phyloP scores from a whole-genome alignment of 2,888 invertebrate species.

The Taphrorychus bicolor region DNA sequence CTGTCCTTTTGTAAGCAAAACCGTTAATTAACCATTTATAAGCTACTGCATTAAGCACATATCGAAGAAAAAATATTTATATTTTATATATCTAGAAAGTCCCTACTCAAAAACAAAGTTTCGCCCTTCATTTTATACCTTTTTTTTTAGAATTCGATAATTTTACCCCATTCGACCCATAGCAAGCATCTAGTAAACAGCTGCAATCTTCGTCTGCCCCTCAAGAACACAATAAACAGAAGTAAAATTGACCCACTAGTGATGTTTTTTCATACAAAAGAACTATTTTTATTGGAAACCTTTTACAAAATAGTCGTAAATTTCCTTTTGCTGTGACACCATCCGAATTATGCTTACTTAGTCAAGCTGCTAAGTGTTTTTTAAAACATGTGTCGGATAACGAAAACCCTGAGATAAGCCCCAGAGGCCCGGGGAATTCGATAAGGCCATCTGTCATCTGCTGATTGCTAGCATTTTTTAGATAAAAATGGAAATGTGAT shows the following conservation, averaged over 20 bases:
- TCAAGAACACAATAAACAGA: not conserved
- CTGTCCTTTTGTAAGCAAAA: too few species aligned
- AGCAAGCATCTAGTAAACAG: too few species aligned
- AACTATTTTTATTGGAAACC: slow-evolving; percentile 11
- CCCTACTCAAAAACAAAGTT: too few species aligned
- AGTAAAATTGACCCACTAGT: slow-evolving; percentile 7
- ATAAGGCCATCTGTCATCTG: slow-evolving; percentile 29
- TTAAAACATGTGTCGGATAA: not conserved
- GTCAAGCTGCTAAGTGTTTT: slow-evolving; percentile 20
- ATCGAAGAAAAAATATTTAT: too few species aligned
- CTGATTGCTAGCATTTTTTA: slow-evolving; percentile 12
- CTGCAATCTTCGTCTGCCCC: not conserved
- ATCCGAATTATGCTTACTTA: slow-evolving; percentile 15
- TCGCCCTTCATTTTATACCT: too few species aligned
- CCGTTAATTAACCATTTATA: too few species aligned
- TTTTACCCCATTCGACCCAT: too few species aligned
- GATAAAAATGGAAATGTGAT: slow-evolving; percentile 21
- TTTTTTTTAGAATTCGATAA: too few species aligned
- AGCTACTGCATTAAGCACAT: too few species aligned
- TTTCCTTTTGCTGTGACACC: not conserved
- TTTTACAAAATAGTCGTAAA: slow-evolving; percentile 10
- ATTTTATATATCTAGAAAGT: too few species aligned
- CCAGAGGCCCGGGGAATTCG: not conserved
- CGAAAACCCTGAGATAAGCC: not conserved
- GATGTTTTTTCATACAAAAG: slow-evolving; percentile 10